A percentile compares a stretch with the other conserved stretches of the same genome.
phyloP scores from a whole-genome alignment of 23 tunicate species.

The Botrylloides violaceus region DNA sequence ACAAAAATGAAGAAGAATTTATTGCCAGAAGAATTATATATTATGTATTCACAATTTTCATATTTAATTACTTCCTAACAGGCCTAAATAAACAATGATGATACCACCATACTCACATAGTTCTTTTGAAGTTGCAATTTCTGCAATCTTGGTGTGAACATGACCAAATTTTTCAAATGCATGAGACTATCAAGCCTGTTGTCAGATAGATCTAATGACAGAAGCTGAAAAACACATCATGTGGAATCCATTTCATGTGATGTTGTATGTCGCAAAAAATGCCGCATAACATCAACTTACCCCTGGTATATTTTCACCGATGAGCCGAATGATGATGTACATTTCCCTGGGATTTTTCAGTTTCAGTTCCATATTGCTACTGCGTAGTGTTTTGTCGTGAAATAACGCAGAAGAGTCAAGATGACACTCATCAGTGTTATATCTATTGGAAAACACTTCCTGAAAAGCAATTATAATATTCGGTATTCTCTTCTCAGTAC shows the following conservation, averaged over 20 bases:
- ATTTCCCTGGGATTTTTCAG: slow-evolving; percentile 19
- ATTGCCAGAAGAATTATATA: too few species aligned
- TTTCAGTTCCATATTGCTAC: slow-evolving; percentile 21
- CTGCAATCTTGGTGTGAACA: slow-evolving; percentile 26
- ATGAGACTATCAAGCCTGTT: slow-evolving; percentile 18
- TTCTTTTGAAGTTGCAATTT: slow-evolving; percentile 22
- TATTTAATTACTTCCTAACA: too few species aligned
- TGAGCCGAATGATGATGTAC: slow-evolving; percentile 24
- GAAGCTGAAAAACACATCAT: slow-evolving; percentile 30
- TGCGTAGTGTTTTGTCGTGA: slow-evolving; percentile 13
- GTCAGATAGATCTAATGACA: slow-evolving; percentile 34
- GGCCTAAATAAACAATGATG: too few species aligned
- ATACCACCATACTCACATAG: slow-evolving; percentile 8
- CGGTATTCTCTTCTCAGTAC: neutral
- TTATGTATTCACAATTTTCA: too few species aligned
- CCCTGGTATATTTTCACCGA: slow-evolving; percentile 17
- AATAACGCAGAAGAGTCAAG: slow-evolving; percentile 20
- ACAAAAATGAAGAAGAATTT: too few species aligned
- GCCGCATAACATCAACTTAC: neutral
- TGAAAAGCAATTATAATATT: neutral
- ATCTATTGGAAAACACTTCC: slow-evolving; percentile 33
- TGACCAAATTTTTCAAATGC: slow-evolving; percentile 33
- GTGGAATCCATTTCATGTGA: too few species aligned
- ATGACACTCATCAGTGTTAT: slow-evolving; percentile 12
- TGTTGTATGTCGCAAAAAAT: too few species aligned